Percentiles rank a stretch among this genome's conserved stretches.
These are phyloP conservation scores for Electrophaes corylata DNA, from an alignment of 2,888 invertebrate genomes.

Conservation along the genomic window DNA sequence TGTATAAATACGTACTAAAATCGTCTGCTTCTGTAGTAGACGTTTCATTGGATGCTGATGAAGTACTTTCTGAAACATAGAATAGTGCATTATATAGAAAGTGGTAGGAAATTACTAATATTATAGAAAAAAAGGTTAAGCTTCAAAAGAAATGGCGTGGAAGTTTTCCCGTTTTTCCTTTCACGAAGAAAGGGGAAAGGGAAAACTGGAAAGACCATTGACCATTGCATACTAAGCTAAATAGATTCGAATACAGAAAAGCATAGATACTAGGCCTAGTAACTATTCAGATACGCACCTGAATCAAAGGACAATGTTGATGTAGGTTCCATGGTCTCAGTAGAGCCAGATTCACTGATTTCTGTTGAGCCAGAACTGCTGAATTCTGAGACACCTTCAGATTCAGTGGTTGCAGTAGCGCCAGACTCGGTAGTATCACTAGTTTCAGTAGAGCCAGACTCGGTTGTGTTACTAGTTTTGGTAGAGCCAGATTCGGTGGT, in stretches of 20 bases:
- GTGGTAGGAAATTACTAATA: too few relatives aligned
- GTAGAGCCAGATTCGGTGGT: slow-evolving; percentile 24
- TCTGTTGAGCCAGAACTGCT: background rate
- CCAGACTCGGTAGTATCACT: slow-evolving; percentile 11
- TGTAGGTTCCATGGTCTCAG: slow-evolving; percentile 3
- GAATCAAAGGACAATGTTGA: slow-evolving; percentile 19
- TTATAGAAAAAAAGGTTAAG: too few relatives aligned
- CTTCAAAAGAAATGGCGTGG: background rate
- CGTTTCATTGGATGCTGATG: slow-evolving; percentile 16
- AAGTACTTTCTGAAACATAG: slow-evolving; percentile 14
- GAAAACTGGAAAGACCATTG: too few relatives aligned
- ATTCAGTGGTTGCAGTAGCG: slow-evolving; percentile 13
- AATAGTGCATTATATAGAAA: background rate
- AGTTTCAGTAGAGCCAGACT: slow-evolving; percentile 7
- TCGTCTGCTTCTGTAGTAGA: slow-evolving; percentile 28
- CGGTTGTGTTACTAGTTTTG: slow-evolving; percentile 13
- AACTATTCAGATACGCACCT: background rate
- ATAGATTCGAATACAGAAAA: too few relatives aligned
- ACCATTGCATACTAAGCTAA: too few relatives aligned
- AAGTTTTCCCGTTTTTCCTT: too few relatives aligned
- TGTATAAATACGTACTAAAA: slow-evolving; percentile 28
- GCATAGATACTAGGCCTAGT: too few relatives aligned
- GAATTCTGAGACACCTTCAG: slow-evolving; percentile 18
- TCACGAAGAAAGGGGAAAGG: too few relatives aligned
- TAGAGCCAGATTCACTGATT: background rate